Base-by-base conservation (phyloP, 2,113 vertebrate species). In the Chitala chitala region DNA sequence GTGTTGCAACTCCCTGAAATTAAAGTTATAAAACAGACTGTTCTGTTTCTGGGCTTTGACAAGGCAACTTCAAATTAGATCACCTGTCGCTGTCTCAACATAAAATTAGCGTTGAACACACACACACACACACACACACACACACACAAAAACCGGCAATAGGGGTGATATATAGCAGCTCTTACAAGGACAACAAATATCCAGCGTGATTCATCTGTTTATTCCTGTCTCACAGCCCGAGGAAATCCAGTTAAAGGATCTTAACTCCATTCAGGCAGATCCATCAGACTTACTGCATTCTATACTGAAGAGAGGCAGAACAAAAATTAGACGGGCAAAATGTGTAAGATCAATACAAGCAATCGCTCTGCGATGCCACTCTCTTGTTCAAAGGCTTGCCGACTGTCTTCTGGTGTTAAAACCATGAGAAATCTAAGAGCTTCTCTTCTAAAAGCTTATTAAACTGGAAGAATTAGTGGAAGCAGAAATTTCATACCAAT, bases 171-270 rank as follows among this genome's bases (percentile, higher is more conserved):
- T 26, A 69, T 46, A 22, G 38, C 50, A 33, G 55, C 24, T 65
- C 64, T 51, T 42, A 53, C 55, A 48, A 65, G 54, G 13, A 63
- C 38, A 61, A 54, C 31, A 64, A 74, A 74, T 15, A 29, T 68
- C 73, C 22, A 13, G 48, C 44, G 6, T 29, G 36, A 6, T 31
- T 75, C 66, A 58, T 75, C 73, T 17, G 22, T 46, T 48, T 53
- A 29, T 75, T 75, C 42, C 73, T 58, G 65, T 38, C 53, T 58
- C 42, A 5, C 48, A 69, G 65, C 73, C 38, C 36, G 24, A 75
- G 73, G 65, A 17, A 31, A 29, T 64, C 50, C 8, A n/a, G 29
- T 64, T 55, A 29, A 69, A 48, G n/a, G 36, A 53, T n/a, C 22
- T 20, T 3, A 53, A 53, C 64, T 36, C 73, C 69, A 40, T 7